Evolutionary conservation across 2,888 invertebrate genomes (phyloP).

Genomic region (Xylocampa areola): DNA sequence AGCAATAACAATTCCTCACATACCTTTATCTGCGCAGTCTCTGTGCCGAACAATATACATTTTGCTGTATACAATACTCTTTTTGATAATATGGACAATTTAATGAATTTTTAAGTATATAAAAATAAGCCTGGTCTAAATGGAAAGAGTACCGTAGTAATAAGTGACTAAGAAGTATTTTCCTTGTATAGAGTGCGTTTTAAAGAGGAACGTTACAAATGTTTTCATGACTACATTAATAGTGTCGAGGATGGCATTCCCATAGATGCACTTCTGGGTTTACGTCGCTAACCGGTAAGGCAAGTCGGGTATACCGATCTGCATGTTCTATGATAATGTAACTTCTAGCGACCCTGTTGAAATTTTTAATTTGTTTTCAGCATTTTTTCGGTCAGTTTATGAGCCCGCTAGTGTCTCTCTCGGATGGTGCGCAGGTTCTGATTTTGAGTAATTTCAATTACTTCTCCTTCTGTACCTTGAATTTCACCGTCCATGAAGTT

Average conservation of each 20-base stretch:
- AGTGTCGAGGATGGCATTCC: constrained; percentile 14
- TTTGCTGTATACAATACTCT: not conserved
- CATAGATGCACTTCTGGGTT: constrained; percentile 11
- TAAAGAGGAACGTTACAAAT: constrained; percentile 5
- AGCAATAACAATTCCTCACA: constrained; percentile 1
- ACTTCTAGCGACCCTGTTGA: constrained; percentile 2
- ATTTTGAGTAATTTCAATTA: not conserved
- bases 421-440: not conserved
- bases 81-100: constrained; percentile 1
- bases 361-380: constrained; percentile 10
- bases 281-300: constrained; percentile 5
- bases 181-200: constrained; percentile 11
- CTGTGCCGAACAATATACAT: not conserved
- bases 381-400: constrained; percentile 4
- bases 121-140: constrained; percentile 19
- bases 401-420: not conserved
- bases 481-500: constrained; percentile 3
- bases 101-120: constrained; percentile 12
- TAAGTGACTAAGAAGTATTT: constrained; percentile 18
- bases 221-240: constrained; percentile 11
- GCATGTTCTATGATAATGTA: constrained; percentile 3
- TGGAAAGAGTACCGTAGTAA: constrained; percentile 21
- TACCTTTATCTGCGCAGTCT: constrained; percentile 4
- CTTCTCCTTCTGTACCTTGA: constrained; percentile 1
- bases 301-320: constrained; percentile 7